A percentile compares a stretch with the other conserved stretches of the same genome.
phyloP scores from a whole-genome alignment of 2,113 vertebrate genomes.

The Blennius ocellaris region DNA sequence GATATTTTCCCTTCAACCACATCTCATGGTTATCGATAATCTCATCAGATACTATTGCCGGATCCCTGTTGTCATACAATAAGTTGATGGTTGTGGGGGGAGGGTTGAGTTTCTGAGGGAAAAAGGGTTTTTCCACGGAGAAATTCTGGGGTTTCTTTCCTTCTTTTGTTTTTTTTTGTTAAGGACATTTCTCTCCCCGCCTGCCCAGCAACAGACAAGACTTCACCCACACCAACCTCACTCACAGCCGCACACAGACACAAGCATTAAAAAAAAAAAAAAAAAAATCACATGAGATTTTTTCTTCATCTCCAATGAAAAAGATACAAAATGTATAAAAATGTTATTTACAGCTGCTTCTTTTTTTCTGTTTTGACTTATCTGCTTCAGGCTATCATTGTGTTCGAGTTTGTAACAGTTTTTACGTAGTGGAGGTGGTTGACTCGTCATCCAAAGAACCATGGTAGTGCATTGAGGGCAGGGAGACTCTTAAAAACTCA shows the following conservation, averaged over 20 bases:
- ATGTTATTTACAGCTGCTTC: slow-evolving; percentile 82
- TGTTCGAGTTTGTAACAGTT: slow-evolving; percentile 46
- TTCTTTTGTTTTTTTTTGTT: slow-evolving; percentile 9
- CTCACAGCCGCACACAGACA: slow-evolving; percentile 81
- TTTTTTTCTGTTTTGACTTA: slow-evolving; percentile 42
- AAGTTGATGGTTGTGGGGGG: slow-evolving; percentile 45
- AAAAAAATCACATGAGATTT: slow-evolving; percentile 93
- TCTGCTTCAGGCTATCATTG: slow-evolving; percentile 38
- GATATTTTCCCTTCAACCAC: slow-evolving; percentile 53
- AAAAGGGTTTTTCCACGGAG: slow-evolving; percentile 35
- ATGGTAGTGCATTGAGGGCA: not conserved
- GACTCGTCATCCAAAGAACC: slow-evolving; percentile 30
- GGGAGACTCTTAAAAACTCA: slow-evolving; percentile 34
- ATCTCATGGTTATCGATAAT: slow-evolving; percentile 42
- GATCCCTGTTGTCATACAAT: slow-evolving; percentile 59
- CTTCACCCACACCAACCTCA: slow-evolving; percentile 64
- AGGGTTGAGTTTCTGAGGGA: slow-evolving; percentile 34
- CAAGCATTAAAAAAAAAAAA: slow-evolving; percentile 86
- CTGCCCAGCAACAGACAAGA: slow-evolving; percentile 52
- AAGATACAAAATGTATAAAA: slow-evolving; percentile 99
- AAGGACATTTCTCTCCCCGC: slow-evolving; percentile 31
- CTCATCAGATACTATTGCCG: slow-evolving; percentile 66
- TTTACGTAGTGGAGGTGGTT: slow-evolving; percentile 66
- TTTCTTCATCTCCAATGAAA: slow-evolving; percentile 92
- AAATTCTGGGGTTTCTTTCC: slow-evolving; percentile 26